Evolutionary conservation across 2,113 vertebrate species (phyloP).

Genomic region (Lonchura striata): DNA sequence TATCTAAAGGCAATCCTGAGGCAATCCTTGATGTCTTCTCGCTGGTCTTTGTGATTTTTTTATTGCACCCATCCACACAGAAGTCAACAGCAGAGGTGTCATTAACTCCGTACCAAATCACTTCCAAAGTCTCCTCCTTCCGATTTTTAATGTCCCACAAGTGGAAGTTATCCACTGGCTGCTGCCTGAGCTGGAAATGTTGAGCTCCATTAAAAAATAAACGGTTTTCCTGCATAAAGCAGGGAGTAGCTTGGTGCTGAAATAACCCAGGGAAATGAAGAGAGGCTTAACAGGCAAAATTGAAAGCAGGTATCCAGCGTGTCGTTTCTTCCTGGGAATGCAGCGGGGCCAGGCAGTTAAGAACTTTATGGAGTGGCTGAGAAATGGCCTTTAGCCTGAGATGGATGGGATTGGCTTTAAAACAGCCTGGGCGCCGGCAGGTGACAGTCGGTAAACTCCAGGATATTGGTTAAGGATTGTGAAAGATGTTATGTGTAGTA

Average conservation of each 20-base stretch:
- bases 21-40: background rate
- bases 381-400: background rate
- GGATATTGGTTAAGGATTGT: background rate
- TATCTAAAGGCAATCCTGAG: background rate
- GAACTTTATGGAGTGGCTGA: constrained; percentile 4
- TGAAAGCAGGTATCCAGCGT: background rate
- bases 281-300: background rate
- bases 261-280: background rate
- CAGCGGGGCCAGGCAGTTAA: background rate
- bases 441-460: background rate
- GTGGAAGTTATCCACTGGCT: background rate
- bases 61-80: background rate
- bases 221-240: constrained; percentile 19
- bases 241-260: background rate
- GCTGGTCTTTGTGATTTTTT: background rate
- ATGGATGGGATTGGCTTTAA: background rate
- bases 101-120: background rate
- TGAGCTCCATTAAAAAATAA: constrained; percentile 50
- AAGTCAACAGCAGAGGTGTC: constrained; percentile 2
- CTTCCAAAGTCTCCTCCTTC: background rate
- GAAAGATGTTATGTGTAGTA: too few relatives aligned
- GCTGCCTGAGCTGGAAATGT: background rate
- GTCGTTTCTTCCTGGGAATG: background rate
- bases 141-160: background rate
- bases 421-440: background rate